Evolutionary conservation across 2,113 vertebrate genomes (phyloP), one percentile per base, ranked within the genome.

Genomic region (Redunca redunca): DNA sequence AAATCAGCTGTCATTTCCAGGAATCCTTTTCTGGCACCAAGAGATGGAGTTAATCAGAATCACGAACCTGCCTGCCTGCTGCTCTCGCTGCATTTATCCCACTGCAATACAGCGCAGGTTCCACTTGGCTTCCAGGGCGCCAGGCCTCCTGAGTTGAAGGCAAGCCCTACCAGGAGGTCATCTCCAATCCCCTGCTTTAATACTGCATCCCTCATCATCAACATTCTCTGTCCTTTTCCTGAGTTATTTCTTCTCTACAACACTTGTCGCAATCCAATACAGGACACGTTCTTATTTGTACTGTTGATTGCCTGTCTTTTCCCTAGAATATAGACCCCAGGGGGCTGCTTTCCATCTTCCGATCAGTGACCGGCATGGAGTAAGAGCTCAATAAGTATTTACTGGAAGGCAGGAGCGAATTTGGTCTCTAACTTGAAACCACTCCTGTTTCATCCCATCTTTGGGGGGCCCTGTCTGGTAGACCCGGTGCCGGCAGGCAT

Each of bases 1-100:
- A 16, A 84, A 60, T 95, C 74, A 13, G 50, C 71, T 52, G 25
- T 84, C 84, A 88, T 90, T 97, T 97, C 90, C 84, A 92, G 90
- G 90, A 94, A 96, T 83, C 36, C 26, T 88, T 64, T 87, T 58
- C 86, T 55, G 58, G 23, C 33, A 15, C 7, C 5, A 2, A 52
- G 88, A 87, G 43, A n/a, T 0, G 50, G 84, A 58, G 28, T 92
- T 77, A 36, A 71, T 93, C 15, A 50, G 5, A 2, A 0, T 10
- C 30, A 15, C 17, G 2, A 36, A 64, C 30, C 30, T 2, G 1
- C 14, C 1, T 17, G 19, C 12, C 4, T 4, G 30, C n/a, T 86
- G n/a, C 17, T 46, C 6, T 2, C 13, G 4, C 7, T 36, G 8
- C 23, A 2, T n/a, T 53, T 64, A 17, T 11, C 30, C 14, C 46